phyloP scores from a whole-genome alignment of 2,888 invertebrate genomes.

The Venustoraphidia nigricollis region DNA sequence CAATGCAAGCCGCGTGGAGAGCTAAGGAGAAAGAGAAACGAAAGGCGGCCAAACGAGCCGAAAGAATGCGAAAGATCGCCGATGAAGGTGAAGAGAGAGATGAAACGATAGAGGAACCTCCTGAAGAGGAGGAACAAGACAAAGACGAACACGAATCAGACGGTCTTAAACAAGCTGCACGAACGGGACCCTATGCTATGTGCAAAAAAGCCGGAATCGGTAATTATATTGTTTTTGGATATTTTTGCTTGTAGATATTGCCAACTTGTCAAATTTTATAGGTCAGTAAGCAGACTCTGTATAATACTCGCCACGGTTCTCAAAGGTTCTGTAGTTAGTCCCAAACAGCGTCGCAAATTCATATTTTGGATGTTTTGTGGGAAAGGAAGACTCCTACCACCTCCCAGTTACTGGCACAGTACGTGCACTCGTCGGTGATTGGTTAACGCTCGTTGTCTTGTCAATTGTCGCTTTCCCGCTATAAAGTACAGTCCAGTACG shows the following conservation, averaged over 20 bases:
- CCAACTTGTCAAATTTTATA: background rate
- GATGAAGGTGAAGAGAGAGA: constrained; percentile 49
- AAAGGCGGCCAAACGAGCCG: constrained; percentile 32
- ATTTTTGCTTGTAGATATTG: background rate
- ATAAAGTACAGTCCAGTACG: too few relatives aligned
- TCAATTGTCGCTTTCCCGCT: too few relatives aligned
- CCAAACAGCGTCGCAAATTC: too few relatives aligned
- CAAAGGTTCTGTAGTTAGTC: too few relatives aligned
- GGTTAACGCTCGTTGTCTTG: too few relatives aligned
- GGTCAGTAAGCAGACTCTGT: too few relatives aligned
- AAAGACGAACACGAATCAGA: constrained; percentile 37
- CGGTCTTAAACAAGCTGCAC: constrained; percentile 66
- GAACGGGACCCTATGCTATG: constrained; percentile 78
- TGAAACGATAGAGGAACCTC: constrained; percentile 41
- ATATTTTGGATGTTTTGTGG: too few relatives aligned
- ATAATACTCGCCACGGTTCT: too few relatives aligned
- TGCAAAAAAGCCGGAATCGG: constrained; percentile 74
- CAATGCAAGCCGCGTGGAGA: constrained; percentile 63
- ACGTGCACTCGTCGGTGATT: too few relatives aligned
- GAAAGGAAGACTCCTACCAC: too few relatives aligned
- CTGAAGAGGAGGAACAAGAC: constrained; percentile 35
- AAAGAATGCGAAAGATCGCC: constrained; percentile 32
- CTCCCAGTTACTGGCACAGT: too few relatives aligned
- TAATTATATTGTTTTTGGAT: constrained; percentile 17
- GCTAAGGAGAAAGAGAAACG: constrained; percentile 48